These are phyloP conservation scores for Tiliacea aurago DNA, from an alignment of 2,888 invertebrate species.

Conservation along the genomic window DNA sequence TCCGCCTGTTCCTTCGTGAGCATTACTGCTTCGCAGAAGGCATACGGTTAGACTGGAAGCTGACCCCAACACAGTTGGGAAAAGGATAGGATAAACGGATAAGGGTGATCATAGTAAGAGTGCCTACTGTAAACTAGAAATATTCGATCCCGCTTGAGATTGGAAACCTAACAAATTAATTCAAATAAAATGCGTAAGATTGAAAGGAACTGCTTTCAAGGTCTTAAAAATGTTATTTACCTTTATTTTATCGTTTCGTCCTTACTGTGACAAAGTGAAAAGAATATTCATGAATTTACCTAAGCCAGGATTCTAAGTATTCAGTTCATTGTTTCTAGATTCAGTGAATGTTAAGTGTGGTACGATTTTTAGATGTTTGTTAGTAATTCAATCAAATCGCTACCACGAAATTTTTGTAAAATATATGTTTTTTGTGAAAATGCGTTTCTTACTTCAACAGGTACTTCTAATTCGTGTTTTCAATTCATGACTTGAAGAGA, in stretches of 20 bases:
- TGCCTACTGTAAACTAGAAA: neutral
- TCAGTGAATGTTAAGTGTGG: neutral
- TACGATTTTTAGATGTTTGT: too few relatives aligned
- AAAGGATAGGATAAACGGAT: neutral
- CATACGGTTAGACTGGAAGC: neutral
- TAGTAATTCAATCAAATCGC: neutral
- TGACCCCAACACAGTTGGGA: neutral
- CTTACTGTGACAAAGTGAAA: conserved; percentile 12
- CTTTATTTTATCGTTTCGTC: conserved; percentile 1
- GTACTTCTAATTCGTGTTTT: neutral
- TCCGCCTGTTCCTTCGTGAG: too few relatives aligned
- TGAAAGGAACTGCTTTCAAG: conserved; percentile 17
- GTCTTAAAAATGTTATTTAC: conserved; percentile 16
- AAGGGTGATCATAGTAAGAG: neutral
- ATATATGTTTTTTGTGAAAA: neutral
- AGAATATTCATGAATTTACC: conserved; percentile 47
- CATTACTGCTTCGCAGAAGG: too few relatives aligned
- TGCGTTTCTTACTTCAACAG: neutral
- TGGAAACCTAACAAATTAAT: conserved; percentile 30
- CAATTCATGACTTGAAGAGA: neutral
- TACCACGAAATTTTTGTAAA: too few relatives aligned
- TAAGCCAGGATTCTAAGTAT: conserved; percentile 6
- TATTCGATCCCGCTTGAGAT: neutral
- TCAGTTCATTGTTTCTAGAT: conserved; percentile 24
- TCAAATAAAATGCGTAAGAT: conserved; percentile 22